Base-by-base conservation (phyloP, 2,797 vertebrate species). In the Acrossocheilus fasciatus region DNA sequence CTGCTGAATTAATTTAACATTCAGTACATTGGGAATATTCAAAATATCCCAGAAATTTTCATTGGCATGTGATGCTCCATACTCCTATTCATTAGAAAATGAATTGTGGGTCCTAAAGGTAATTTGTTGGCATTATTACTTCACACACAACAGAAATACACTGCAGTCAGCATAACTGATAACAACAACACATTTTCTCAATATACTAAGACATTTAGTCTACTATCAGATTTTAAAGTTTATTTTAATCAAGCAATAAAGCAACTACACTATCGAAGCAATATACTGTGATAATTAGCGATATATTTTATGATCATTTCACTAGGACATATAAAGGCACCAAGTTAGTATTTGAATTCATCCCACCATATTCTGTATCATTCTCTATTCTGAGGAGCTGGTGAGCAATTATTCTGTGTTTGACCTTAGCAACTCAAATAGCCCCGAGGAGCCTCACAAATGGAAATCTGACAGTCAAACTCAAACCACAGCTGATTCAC, bases 351-450 rank as follows among this genome's bases (percentile, higher is more conserved):
- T 64, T n/a, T 34, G 1, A 18, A 66, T 72, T 26, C 8, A 73
- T 70, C 15, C 6, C 3, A 18, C 6, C 62, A 41, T 69, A 77
- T 68, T 84, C 18, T 47, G 20, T 62, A 75, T 47, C 52, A 23
- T 30, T 74, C 54, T 64, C n/a, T 62, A 64, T 64, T 74, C 54
- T 83, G 34, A 82, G n/a, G 62, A 72, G 64, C 50, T 18, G 82
- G 15, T 18, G 69, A 45, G 81, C 54, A 83, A 83, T 83, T 75
- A 83, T 83, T 83, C 41, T 39, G 70, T 20, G 18, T 62, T 83
- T 83, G 82, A 83, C 82, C 82, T 83, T 83, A 83, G 23, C 41
- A 23, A 47, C 17, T 64, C 70, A 83, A 36, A 83, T 47, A 83
- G 82, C 70, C 82, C 54, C 3, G 41, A 83, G 70, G 82, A 83